These are phyloP conservation scores for Drosophila sulfurigaster DNA, from an alignment of 1,140 invertebrate genomes.

Conservation along the genomic window DNA sequence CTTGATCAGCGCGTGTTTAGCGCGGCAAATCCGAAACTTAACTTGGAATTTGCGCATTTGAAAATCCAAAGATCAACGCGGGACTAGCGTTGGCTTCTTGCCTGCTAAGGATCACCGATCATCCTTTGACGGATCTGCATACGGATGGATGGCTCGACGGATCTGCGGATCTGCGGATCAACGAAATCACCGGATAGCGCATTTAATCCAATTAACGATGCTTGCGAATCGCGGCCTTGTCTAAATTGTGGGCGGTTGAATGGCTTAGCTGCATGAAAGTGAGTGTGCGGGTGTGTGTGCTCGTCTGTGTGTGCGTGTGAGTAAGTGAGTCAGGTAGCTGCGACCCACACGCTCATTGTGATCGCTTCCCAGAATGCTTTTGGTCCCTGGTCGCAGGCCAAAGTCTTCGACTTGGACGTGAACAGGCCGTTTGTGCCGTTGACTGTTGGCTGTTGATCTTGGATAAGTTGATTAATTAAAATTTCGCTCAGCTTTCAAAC, in stretches of 20 bases:
- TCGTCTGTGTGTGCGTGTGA: neutral
- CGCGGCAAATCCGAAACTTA: conserved; percentile 73
- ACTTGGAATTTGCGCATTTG: conserved; percentile 71
- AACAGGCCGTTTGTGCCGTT: neutral
- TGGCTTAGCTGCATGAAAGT: conserved; percentile 48
- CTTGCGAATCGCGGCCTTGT: conserved; percentile 21
- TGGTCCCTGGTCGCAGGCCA: neutral
- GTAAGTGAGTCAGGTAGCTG: conserved; percentile 6
- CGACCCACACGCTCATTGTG: conserved; percentile 27
- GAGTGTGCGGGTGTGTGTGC: neutral
- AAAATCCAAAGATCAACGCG: conserved; percentile 69
- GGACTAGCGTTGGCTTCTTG: conserved; percentile 51
- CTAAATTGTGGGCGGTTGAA: conserved; percentile 80
- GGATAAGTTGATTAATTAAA: conserved; percentile 76
- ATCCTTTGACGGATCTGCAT: neutral
- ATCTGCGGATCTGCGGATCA: conserved; percentile 35
- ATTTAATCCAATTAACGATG: conserved; percentile 62
- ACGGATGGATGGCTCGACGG: neutral
- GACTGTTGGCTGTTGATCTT: conserved; percentile 32
- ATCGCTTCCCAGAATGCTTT: conserved; percentile 32
- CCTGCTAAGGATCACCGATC: conserved; percentile 18
- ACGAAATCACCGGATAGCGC: conserved; percentile 49
- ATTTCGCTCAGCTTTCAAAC: conserved; percentile 77
- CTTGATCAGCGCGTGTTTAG: conserved; percentile 74
- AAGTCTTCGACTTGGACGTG: neutral